Evolutionary conservation across 2,888 invertebrate species (phyloP).

Genomic region (Mesorhabditis sp.): DNA sequence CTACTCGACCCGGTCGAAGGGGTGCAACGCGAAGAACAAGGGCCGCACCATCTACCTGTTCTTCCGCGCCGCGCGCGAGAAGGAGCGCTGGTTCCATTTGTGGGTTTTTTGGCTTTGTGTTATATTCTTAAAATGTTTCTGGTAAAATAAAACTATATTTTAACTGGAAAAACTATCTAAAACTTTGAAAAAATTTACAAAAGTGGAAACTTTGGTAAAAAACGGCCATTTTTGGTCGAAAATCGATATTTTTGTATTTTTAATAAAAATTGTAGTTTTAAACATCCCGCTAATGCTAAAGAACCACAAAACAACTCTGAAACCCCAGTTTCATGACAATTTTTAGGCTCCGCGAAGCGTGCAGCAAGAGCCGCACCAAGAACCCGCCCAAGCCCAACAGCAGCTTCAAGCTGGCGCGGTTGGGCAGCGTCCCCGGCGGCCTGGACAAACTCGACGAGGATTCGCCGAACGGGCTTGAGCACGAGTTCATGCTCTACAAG

Average conservation of each 20-base stretch:
- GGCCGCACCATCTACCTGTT: conserved; percentile 67
- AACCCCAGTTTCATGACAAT: background rate
- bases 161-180: too few species aligned
- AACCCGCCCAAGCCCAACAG: background rate
- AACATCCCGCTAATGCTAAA: too few species aligned
- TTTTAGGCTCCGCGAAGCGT: conserved; percentile 41
- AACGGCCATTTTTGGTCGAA: too few species aligned
- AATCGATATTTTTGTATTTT: too few species aligned
- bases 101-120: conserved; percentile 15
- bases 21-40: conserved; percentile 12
- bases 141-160: too few species aligned
- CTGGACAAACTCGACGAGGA: background rate
- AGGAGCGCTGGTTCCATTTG: conserved; percentile 78
- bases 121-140: too few species aligned
- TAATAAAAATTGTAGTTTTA: too few species aligned
- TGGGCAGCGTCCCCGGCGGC: background rate
- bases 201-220: too few species aligned
- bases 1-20: conserved; percentile 15
- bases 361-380: conserved; percentile 26
- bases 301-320: background rate
- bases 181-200: too few species aligned
- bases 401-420: background rate
- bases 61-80: conserved; percentile 80
- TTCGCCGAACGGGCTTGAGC: background rate
- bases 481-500: conserved; percentile 37